Conservation (phyloP, 2,113 vertebrate genomes). For the Solea senegalensis region DNA sequence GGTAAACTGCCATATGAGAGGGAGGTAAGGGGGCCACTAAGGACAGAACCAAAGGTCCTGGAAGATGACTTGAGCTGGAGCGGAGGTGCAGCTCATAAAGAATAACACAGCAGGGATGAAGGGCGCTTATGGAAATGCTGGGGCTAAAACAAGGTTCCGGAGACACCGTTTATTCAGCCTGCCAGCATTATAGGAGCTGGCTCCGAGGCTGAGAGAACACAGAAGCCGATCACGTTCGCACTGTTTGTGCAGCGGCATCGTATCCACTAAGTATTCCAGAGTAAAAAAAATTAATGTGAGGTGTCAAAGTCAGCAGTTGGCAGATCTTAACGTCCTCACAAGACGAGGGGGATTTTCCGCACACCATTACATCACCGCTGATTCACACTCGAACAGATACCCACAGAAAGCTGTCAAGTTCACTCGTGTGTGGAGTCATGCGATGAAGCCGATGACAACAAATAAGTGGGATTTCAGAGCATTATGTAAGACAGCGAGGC, state of each 20-base stretch:
- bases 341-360: neutral
- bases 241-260: conserved; percentile 25
- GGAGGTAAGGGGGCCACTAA: conserved; percentile 12
- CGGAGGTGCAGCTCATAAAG: conserved; percentile 70
- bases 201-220: conserved; percentile 31
- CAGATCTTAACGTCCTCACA: conserved; percentile 26
- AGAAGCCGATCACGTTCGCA: conserved; percentile 33
- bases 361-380: conserved; percentile 9
- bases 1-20: conserved; percentile 7
- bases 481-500: conserved; percentile 62
- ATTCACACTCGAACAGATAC: conserved; percentile 17
- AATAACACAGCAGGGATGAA: conserved; percentile 74
- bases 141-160: conserved; percentile 63
- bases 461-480: conserved; percentile 63
- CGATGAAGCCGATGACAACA: conserved; percentile 51
- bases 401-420: conserved; percentile 29
- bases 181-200: conserved; percentile 62
- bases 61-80: conserved; percentile 60
- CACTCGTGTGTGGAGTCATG: conserved; percentile 32
- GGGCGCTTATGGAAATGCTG: conserved; percentile 62
- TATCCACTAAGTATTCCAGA: conserved; percentile 21
- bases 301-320: conserved; percentile 26
- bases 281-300: conserved; percentile 25
- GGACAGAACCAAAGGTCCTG: conserved; percentile 45
- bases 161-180: conserved; percentile 74